These are phyloP conservation scores for Drosophila glabriapex DNA, from an alignment of 2,888 invertebrate species.

Conservation along the genomic window DNA sequence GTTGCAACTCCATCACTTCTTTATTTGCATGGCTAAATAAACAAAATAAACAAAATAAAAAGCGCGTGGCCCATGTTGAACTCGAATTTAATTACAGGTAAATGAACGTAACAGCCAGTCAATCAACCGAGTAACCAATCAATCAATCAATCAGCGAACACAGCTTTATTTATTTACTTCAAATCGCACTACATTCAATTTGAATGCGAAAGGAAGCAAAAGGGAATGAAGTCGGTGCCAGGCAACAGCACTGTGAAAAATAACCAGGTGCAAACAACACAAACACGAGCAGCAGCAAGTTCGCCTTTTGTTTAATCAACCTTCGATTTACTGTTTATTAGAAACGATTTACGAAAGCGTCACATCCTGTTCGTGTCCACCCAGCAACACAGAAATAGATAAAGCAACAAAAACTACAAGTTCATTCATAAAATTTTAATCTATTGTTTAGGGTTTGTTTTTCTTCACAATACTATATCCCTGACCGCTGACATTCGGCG, in stretches of 20 bases:
- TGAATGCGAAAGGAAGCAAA: conserved; percentile 6
- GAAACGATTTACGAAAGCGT: conserved; percentile 66
- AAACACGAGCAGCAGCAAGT: conserved; percentile 6
- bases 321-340: conserved; percentile 63
- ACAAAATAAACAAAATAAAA: neutral
- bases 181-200: conserved; percentile 23
- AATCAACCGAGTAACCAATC: conserved; percentile 43
- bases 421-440: conserved; percentile 41
- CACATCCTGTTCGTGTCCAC: conserved; percentile 69
- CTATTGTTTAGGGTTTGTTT: conserved; percentile 33
- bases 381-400: conserved; percentile 13
- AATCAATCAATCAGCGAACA: conserved; percentile 57
- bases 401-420: conserved; percentile 14
- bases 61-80: conserved; percentile 48
- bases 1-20: neutral
- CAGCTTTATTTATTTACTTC: conserved; percentile 43
- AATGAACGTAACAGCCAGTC: conserved; percentile 40
- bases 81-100: conserved; percentile 64
- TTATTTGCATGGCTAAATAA: conserved; percentile 15
- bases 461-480: conserved; percentile 27
- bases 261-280: conserved; percentile 1
- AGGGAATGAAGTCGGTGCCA: conserved; percentile 15
- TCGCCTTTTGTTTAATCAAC: conserved; percentile 71
- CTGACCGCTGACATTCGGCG: conserved; percentile 66
- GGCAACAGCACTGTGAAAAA: conserved; percentile 6